These are phyloP conservation scores for Montipora capitata DNA, from an alignment of 92 coral and sea anemone genomes.

Conservation along the genomic window DNA sequence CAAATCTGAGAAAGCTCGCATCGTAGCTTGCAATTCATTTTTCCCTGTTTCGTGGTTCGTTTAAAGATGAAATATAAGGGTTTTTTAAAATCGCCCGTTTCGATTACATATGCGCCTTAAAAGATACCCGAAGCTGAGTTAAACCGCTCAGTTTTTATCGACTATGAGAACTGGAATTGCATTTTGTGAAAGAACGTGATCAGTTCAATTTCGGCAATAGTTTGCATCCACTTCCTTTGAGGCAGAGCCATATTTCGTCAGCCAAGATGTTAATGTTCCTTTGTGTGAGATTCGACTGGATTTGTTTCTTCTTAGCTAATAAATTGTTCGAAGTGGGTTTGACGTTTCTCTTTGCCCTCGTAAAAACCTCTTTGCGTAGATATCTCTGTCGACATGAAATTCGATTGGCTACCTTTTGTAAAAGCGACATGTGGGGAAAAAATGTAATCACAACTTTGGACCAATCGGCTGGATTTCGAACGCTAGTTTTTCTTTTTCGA, in stretches of 20 bases:
- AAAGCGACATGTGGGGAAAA: no score
- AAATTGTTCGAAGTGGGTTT: background rate
- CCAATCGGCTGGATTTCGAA: no score
- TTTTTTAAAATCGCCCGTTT: no score
- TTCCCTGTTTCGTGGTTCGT: background rate
- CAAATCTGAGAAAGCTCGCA: background rate
- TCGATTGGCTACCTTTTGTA: no score
- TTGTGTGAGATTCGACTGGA: background rate
- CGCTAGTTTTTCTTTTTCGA: background rate
- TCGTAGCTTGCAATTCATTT: no score
- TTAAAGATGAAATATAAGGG: no score
- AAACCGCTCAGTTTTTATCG: conserved; percentile 2
- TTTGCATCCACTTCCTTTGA: no score
- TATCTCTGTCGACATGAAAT: no score
- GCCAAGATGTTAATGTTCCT: no score
- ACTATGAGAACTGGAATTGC: conserved; percentile 1
- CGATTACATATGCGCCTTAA: background rate
- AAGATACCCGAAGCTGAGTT: background rate
- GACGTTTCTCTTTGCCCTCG: background rate
- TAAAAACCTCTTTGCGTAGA: background rate
- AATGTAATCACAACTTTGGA: no score
- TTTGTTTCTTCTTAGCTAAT: background rate
- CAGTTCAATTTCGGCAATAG: no score
- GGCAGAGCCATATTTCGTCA: no score
- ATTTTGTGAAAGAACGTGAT: background rate